Conservation (phyloP, 2,113 vertebrate genomes). For the Edolisoma coerulescens region DNA sequence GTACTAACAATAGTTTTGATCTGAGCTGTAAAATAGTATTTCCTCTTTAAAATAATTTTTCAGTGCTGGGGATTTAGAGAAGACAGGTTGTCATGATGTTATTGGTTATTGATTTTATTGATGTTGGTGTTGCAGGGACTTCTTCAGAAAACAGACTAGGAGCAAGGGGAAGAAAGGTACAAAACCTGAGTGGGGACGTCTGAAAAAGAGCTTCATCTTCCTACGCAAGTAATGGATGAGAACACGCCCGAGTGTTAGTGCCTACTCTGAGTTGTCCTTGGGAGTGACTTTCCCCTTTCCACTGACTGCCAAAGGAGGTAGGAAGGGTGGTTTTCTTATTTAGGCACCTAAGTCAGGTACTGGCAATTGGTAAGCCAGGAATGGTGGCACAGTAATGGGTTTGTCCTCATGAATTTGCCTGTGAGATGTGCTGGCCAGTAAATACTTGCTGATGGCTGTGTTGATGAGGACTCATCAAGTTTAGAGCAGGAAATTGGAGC, state of each 20-base stretch:
- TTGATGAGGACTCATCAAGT: background rate
- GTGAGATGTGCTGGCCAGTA: background rate
- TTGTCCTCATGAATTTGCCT: background rate
- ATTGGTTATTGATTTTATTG: no score
- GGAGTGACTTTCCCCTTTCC: background rate
- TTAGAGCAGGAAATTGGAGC: background rate
- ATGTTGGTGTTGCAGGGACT: background rate
- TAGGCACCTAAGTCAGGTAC: background rate
- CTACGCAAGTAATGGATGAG: background rate
- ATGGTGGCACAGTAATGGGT: background rate
- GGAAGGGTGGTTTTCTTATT: background rate
- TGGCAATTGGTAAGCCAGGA: background rate
- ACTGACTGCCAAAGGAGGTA: background rate
- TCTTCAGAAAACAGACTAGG: background rate
- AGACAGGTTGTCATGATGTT: background rate
- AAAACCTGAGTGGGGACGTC: background rate
- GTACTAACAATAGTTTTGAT: background rate
- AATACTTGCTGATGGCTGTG: background rate
- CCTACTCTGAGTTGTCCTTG: background rate
- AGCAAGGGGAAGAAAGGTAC: background rate
- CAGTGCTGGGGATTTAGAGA: background rate
- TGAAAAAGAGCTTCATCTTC: background rate
- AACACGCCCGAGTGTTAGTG: accelerated
- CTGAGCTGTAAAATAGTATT: background rate
- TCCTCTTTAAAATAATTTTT: background rate